Base-by-base conservation (phyloP, 2,113 vertebrate genomes). In the Elgaria multicarinata region DNA sequence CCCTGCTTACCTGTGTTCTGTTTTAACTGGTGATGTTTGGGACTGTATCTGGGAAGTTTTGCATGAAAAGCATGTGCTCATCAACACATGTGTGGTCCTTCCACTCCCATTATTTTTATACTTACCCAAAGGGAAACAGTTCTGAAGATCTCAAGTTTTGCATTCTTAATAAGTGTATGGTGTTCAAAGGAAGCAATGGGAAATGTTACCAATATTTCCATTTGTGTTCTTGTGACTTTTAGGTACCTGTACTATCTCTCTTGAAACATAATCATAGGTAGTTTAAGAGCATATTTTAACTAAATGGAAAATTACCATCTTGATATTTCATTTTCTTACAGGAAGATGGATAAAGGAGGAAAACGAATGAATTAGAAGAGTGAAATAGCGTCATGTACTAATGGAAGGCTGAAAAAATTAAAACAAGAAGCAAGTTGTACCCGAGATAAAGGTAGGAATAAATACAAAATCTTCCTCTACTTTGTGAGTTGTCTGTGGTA, bases 31-130 rank as follows among this genome's bases (percentile, higher is more conserved):
- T 62, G 58, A 62, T 20, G 10, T 3, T 62, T 62, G 58, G 58
- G 58, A 62, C 18, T 62, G 58, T 22, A 20, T 62, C 58, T 62
- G 58, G 18, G 58, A 62, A 3, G 2, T 62, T 62, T 18, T 18
- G 20, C 58, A 62, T 18, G 58, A 10, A 62, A 22, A 22, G 18
- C 58, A 62, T 62, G 20, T 20, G 58, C 58, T 62, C 5, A 72
- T 2, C 69, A 3, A 36, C 74, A 42, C 20, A 44, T 85, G 83
- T 92, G 82, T 94, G 78, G 75, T 93, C 64, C 89, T 91, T 96
- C 85, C 88, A 93, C 93, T 50, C 76, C 14, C n/a, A n/a, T n/a
- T n/a, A 20, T 62, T 82, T 36, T 58, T 80, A 90, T 86, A 90
- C 58, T 64, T 90, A 69, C 39, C 2, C n/a, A 72, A 88, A 86